Evolutionary conservation across 2,797 vertebrate species (phyloP).

Genomic region (Rhabdophis nuchalis): DNA sequence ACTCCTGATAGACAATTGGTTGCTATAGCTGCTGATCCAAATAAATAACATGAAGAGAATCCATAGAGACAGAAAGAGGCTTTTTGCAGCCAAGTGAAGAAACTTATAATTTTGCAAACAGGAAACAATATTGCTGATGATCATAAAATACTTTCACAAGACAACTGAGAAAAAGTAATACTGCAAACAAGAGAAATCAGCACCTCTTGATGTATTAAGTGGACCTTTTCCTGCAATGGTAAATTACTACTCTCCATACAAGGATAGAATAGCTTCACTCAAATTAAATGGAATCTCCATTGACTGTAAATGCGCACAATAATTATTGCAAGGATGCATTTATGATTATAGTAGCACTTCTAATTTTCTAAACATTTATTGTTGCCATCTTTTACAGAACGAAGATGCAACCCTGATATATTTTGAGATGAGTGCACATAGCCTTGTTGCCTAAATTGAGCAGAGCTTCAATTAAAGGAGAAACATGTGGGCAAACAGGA

Average conservation of each 20-base stretch:
- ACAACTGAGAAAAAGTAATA: constrained; percentile 2
- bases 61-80: constrained; percentile 33
- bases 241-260: neutral
- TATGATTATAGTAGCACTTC: neutral
- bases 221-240: neutral
- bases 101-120: constrained; percentile 40
- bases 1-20: constrained; percentile 40
- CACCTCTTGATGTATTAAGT: neutral
- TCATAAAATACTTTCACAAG: fast-evolving
- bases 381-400: neutral
- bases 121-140: constrained; percentile 27
- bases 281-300: neutral
- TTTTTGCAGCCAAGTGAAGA: constrained; percentile 40
- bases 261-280: fast-evolving
- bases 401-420: neutral
- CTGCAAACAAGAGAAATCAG: neutral
- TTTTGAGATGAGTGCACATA: neutral
- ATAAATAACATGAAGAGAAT: constrained; percentile 39
- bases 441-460: neutral
- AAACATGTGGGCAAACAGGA: neutral
- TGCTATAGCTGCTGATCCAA: constrained; percentile 43
- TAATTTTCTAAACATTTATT: neutral
- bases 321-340: neutral
- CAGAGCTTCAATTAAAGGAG: neutral
- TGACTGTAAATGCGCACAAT: neutral